Percentiles rank a stretch among this genome's conserved stretches.
phyloP scores from a whole-genome alignment of 2,113 vertebrate species.

The Callithrix jacchus region DNA sequence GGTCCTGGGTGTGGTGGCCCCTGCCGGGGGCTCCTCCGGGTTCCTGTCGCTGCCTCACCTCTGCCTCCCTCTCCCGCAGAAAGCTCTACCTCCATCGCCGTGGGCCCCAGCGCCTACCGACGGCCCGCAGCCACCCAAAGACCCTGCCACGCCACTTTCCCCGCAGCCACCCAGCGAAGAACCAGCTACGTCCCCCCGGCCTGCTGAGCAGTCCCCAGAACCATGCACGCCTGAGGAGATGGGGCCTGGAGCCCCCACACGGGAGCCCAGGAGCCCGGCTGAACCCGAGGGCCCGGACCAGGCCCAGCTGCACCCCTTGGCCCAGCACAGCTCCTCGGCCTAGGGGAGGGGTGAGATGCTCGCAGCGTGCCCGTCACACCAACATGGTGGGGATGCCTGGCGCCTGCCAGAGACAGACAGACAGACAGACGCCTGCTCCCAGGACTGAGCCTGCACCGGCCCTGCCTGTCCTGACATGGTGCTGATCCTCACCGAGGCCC shows the following conservation, averaged over 20 bases:
- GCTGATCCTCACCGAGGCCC: background rate
- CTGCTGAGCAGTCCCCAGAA: conserved; percentile 59
- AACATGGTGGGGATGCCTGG: background rate
- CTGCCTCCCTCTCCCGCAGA: conserved; percentile 75
- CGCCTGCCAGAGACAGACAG: background rate
- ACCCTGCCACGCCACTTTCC: background rate
- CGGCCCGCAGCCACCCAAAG: conserved; percentile 63
- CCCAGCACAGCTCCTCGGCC: conserved; percentile 67
- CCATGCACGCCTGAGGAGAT: conserved; percentile 43
- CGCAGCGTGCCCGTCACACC: background rate
- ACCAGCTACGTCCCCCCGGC: conserved; percentile 70
- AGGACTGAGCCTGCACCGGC: background rate
- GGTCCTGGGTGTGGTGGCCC: background rate
- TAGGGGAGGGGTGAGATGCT: conserved; percentile 51
- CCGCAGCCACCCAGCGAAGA: conserved; percentile 48
- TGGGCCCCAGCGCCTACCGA: conserved; percentile 84
- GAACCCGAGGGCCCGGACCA: background rate
- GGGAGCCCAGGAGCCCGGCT: background rate
- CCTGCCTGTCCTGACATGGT: background rate
- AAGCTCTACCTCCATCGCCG: conserved; percentile 88
- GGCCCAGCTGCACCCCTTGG: conserved; percentile 50
- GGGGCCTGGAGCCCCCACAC: background rate
- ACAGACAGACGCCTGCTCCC: background rate
- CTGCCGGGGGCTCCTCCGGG: background rate
- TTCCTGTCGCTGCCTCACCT: background rate